These are phyloP conservation scores for Fragum fragum DNA, from an alignment of 2,888 invertebrate genomes.

Conservation along the genomic window DNA sequence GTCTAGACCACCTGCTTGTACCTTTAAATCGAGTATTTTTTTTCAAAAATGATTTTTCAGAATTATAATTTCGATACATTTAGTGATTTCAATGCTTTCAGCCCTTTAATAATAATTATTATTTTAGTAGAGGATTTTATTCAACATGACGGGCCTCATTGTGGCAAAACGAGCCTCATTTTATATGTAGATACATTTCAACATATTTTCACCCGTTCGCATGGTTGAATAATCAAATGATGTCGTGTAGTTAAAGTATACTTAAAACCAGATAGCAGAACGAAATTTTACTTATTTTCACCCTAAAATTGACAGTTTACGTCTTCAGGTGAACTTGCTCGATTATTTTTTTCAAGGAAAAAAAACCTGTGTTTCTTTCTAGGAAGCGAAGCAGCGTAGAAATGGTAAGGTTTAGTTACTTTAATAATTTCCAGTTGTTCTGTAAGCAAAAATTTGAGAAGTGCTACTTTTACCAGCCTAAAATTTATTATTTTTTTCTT, in stretches of 20 bases:
- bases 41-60: too few relatives aligned
- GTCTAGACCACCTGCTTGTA: too few relatives aligned
- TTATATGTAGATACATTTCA: neutral
- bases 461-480: too few relatives aligned
- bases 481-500: too few relatives aligned
- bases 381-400: neutral
- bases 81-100: too few relatives aligned
- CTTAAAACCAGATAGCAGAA: neutral
- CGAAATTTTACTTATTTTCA: neutral
- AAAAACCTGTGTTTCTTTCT: neutral
- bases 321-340: neutral
- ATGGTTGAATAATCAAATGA: neutral
- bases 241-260: neutral
- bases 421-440: too few relatives aligned
- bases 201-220: neutral
- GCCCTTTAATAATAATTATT: too few relatives aligned
- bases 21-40: too few relatives aligned
- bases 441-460: too few relatives aligned
- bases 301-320: neutral
- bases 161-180: conserved; percentile 1
- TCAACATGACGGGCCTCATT: too few relatives aligned
- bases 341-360: neutral
- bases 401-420: neutral
- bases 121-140: too few relatives aligned
- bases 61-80: too few relatives aligned